phyloP scores from a whole-genome alignment of 1,140 invertebrate species.

The Heliconius hermathena region DNA sequence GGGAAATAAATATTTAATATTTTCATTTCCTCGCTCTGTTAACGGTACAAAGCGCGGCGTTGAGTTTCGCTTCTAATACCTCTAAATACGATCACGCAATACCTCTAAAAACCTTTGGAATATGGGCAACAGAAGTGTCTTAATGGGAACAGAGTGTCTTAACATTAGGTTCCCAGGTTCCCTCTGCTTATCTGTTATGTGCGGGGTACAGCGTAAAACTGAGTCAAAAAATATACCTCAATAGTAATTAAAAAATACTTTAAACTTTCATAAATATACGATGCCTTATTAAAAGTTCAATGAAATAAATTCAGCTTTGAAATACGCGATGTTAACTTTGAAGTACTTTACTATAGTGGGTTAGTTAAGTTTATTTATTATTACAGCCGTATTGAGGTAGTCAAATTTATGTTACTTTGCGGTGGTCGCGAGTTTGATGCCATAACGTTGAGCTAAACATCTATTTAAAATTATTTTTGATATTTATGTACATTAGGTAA shows the following conservation, averaged over 20 bases:
- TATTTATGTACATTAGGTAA: neutral
- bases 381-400: neutral
- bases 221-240: neutral
- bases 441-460: neutral
- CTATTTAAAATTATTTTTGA: neutral
- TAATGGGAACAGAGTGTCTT: no score
- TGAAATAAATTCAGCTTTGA: slow-evolving; percentile 7
- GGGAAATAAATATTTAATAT: no score
- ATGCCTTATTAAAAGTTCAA: slow-evolving; percentile 13
- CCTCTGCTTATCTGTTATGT: no score
- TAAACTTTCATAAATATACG: slow-evolving; percentile 1
- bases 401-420: neutral
- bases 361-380: slow-evolving; percentile 4
- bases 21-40: no score
- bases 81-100: no score
- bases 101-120: no score
- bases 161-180: no score
- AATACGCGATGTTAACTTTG: neutral
- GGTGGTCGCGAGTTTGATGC: neutral
- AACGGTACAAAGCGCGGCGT: no score
- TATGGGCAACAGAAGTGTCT: no score
- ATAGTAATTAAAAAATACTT: neutral
- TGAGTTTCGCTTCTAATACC: no score
- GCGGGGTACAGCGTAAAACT: neutral
- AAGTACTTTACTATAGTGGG: slow-evolving; percentile 1